A percentile compares a stretch with the other conserved stretches of the same genome.
Evolutionary conservation across 2,888 invertebrate species (phyloP).

Genomic region (Tethea ocularis): DNA sequence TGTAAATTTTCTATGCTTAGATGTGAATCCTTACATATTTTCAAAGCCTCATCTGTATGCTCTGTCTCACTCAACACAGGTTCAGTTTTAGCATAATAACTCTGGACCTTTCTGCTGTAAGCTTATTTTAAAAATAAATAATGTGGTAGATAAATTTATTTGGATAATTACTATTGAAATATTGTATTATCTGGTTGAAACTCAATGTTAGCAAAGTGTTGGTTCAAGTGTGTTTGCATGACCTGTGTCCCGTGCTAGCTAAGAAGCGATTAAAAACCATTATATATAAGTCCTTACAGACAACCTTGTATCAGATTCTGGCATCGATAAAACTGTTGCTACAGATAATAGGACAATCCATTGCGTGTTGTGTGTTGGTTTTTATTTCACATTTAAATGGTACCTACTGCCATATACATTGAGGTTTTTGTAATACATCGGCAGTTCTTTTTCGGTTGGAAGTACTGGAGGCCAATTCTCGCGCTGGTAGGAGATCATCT

Average conservation of each 20-base stretch:
- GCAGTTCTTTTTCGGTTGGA: not conserved
- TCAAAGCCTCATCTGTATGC: no score
- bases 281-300: not conserved
- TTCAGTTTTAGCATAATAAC: no score
- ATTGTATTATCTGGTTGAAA: conserved; percentile 29
- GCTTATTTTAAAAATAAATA: no score
- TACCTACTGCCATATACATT: no score
- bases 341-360: no score
- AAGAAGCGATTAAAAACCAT: not conserved
- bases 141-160: no score
- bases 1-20: no score
- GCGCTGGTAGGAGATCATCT: no score
- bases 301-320: conserved; percentile 9
- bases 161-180: not conserved
- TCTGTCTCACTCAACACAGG: no score
- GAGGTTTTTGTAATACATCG: not conserved
- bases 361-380: not conserved
- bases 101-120: no score
- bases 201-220: conserved; percentile 47
- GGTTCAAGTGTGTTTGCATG: conserved; percentile 65
- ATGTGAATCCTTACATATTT: no score
- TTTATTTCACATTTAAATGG: not conserved
- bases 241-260: conserved; percentile 31
- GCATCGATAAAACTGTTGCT: not conserved
- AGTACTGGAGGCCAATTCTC: not conserved